Percentiles rank a stretch among this genome's conserved stretches.
Conservation (phyloP, 1,140 invertebrate species). For the Melanaphis sacchari region DNA sequence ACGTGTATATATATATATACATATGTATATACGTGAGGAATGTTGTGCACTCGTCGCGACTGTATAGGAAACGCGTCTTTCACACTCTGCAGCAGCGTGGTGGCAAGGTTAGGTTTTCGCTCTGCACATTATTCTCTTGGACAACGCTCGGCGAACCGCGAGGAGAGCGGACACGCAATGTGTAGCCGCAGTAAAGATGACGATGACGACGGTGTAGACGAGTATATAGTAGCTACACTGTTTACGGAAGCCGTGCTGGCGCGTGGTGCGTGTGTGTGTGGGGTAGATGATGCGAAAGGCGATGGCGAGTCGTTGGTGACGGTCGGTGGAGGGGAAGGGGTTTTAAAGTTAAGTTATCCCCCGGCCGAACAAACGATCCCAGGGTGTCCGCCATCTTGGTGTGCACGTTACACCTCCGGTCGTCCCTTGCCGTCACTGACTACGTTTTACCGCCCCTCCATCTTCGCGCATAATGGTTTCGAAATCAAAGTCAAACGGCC, state of each 20-base stretch:
- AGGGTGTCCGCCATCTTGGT: conserved; percentile 54
- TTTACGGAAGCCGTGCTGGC: too few relatives aligned
- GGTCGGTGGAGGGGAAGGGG: conserved; percentile 13
- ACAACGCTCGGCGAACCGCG: background rate
- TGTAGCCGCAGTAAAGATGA: background rate
- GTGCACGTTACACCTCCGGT: conserved; percentile 37
- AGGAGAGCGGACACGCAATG: background rate
- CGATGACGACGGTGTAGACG: too few relatives aligned
- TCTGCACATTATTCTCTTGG: background rate
- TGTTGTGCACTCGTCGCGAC: background rate
- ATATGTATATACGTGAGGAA: background rate
- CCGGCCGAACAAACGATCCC: conserved; percentile 51
- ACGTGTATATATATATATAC: too few relatives aligned
- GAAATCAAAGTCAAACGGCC: conserved; percentile 57
- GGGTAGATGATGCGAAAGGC: conserved; percentile 32
- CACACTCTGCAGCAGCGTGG: background rate
- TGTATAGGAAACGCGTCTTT: background rate
- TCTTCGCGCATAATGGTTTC: conserved; percentile 35
- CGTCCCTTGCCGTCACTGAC: background rate
- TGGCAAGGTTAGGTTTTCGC: background rate
- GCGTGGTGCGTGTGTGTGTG: background rate
- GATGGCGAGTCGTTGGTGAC: too few relatives aligned
- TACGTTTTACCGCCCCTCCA: background rate
- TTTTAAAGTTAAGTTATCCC: conserved; percentile 54
- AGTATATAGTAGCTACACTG: too few relatives aligned